A percentile compares a stretch with the other conserved stretches of the same genome.
Conservation (phyloP, 2,797 vertebrate genomes). For the Lepilemur septentrionalis region DNA sequence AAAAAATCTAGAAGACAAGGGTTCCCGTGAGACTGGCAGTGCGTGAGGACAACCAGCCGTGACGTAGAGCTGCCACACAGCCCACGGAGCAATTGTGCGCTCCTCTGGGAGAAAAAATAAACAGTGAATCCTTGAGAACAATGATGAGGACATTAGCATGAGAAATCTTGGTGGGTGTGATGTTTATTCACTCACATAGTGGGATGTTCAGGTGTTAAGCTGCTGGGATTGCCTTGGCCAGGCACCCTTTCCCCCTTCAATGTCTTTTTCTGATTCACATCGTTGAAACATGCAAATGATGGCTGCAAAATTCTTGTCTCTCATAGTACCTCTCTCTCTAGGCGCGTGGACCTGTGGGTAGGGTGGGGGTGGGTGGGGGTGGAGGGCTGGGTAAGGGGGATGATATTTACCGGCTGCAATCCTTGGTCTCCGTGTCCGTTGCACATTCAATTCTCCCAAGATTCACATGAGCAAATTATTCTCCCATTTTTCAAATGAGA, state of each 20-base stretch:
- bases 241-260: accelerated
- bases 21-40: not conserved
- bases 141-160: not conserved
- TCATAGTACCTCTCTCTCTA: no score
- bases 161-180: accelerated
- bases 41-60: accelerated
- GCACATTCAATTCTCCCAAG: not conserved
- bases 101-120: not conserved
- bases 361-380: not conserved
- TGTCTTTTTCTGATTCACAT: not conserved
- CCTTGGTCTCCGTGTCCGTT: not conserved
- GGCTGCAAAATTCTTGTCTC: not conserved
- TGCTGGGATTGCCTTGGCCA: no score
- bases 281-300: not conserved
- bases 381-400: not conserved
- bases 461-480: not conserved
- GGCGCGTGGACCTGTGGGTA: not conserved
- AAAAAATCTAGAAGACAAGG: not conserved
- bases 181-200: not conserved
- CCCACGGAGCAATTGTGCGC: accelerated
- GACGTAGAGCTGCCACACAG: accelerated
- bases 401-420: accelerated
- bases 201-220: not conserved
- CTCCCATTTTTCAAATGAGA: not conserved
- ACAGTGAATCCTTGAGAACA: not conserved